Evolutionary conservation across 2,888 invertebrate genomes (phyloP).

Genomic region (Heliconius sara): DNA sequence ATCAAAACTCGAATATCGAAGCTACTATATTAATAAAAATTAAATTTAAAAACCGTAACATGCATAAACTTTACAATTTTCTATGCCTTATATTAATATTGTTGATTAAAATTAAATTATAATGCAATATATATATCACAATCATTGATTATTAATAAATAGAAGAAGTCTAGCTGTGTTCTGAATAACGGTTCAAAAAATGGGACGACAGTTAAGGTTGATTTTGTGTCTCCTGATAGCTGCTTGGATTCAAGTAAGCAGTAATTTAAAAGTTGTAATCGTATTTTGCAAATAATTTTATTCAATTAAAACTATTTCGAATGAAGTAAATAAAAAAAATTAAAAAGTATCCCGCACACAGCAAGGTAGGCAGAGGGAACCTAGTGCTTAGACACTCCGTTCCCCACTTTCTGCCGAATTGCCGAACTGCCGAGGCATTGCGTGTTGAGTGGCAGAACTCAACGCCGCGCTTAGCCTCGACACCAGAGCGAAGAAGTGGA

Average conservation of each 20-base stretch:
- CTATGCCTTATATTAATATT: not conserved
- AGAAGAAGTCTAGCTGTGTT: not conserved
- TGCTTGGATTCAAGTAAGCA: not conserved
- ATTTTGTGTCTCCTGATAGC: not conserved
- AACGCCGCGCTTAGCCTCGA: too few species aligned
- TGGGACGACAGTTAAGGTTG: not conserved
- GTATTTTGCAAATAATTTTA: not conserved
- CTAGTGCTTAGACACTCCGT: too few species aligned
- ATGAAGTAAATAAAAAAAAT: too few species aligned
- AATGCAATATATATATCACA: not conserved
- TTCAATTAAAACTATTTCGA: not conserved
- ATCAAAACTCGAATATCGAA: too few species aligned
- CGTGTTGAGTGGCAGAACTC: too few species aligned
- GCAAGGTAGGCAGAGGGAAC: too few species aligned
- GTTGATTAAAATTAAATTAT: not conserved
- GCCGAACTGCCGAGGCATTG: too few species aligned
- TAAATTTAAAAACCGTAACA: not conserved
- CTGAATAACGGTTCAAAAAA: not conserved
- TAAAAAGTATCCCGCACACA: too few species aligned
- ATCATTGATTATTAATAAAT: not conserved
- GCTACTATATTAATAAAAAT: not conserved
- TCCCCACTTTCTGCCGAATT: too few species aligned
- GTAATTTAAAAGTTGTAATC: too few species aligned
- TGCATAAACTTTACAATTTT: slow-evolving; percentile 6
- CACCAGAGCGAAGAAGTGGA: too few species aligned